phyloP scores from a whole-genome alignment of 2,113 vertebrate genomes.

The Numenius arquata region DNA sequence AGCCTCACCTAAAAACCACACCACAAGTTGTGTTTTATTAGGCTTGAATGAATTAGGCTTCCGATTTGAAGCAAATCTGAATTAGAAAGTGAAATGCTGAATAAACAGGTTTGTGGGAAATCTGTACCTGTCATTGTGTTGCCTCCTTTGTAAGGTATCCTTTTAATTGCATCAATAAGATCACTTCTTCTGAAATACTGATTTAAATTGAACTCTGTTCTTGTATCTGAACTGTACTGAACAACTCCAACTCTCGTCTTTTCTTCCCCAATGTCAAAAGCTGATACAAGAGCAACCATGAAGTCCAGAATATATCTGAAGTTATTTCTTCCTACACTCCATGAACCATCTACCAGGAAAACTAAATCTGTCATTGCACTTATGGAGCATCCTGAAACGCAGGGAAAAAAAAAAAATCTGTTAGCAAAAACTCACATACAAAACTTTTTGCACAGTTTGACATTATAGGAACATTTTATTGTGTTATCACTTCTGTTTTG shows the following conservation, averaged over 20 bases:
- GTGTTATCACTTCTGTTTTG: not conserved
- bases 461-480: not conserved
- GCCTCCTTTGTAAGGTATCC: conserved; percentile 88
- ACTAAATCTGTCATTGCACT: conserved; percentile 86
- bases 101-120: not conserved
- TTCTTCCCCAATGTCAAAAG: conserved; percentile 90
- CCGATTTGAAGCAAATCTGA: not conserved
- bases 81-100: not conserved
- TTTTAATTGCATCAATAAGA: conserved; percentile 85
- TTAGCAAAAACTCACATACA: not conserved
- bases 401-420: not conserved
- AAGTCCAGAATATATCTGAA: conserved; percentile 88
- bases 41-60: not conserved
- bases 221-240: conserved; percentile 86
- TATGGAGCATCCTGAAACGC: conserved; percentile 84
- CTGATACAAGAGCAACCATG: conserved; percentile 82
- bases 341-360: conserved; percentile 92
- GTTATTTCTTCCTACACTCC: conserved; percentile 87
- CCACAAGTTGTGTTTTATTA: not conserved
- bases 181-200: conserved; percentile 78
- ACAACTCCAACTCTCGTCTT: conserved; percentile 90
- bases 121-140: conserved; percentile 87
- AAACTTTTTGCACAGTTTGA: not conserved
- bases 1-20: conserved; percentile 80
- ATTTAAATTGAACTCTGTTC: conserved; percentile 88